Conservation (phyloP, 2,888 invertebrate genomes). For the Caenorhabditis afra region DNA sequence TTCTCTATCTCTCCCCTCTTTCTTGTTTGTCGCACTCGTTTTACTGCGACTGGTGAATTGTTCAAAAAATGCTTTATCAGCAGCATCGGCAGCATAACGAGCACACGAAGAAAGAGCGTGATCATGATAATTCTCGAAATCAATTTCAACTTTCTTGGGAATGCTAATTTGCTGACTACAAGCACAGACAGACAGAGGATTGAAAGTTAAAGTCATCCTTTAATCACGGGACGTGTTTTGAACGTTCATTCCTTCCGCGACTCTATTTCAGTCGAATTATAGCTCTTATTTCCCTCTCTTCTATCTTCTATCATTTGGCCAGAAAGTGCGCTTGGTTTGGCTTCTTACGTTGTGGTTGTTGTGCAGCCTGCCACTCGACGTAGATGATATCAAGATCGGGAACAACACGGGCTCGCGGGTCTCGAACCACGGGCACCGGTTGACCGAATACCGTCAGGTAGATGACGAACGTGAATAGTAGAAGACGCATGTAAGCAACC, state of each 20-base stretch:
- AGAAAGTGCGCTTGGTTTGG: neutral
- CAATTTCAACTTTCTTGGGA: constrained; percentile 25
- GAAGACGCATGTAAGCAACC: constrained; percentile 16
- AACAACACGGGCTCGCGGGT: constrained; percentile 71
- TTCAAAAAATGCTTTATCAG: constrained; percentile 34
- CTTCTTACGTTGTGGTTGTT: constrained; percentile 62
- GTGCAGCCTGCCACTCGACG: constrained; percentile 74
- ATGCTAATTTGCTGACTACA: constrained; percentile 10
- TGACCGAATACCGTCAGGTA: constrained; percentile 27
- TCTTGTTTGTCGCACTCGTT: constrained; percentile 3
- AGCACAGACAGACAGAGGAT: neutral
- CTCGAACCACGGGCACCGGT: constrained; percentile 62
- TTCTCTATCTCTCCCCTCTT: too few species aligned
- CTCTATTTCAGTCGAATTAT: too few species aligned
- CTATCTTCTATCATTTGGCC: too few species aligned
- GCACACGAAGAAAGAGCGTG: too few species aligned
- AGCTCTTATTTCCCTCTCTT: too few species aligned
- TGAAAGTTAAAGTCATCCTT: neutral
- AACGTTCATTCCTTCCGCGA: neutral
- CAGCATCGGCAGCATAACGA: too few species aligned
- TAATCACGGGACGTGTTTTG: constrained; percentile 2
- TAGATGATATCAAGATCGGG: constrained; percentile 68
- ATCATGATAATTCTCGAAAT: too few species aligned
- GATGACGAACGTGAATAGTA: constrained; percentile 1
- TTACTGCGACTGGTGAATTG: constrained; percentile 30